Base-by-base conservation (phyloP, 2,113 vertebrate species). In the Aspiorhynchus laticeps region DNA sequence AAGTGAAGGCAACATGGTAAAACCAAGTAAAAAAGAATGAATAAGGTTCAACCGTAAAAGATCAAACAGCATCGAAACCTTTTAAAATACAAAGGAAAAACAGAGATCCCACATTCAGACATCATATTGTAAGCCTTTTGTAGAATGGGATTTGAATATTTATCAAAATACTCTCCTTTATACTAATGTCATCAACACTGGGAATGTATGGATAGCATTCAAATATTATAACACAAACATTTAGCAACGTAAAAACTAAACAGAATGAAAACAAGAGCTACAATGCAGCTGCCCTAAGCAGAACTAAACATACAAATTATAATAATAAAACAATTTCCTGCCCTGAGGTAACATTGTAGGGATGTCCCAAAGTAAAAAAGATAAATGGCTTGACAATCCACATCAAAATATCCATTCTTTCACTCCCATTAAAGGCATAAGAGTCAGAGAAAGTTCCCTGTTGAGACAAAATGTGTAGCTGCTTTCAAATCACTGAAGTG, bases 291-390 rank as follows among this genome's bases (percentile, higher is more conserved):
- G 53, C 31, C 53, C 10, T 56, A 65, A 43, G 24, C 19, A 74
- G 67, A 80, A 80, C 56, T 76, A 21, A 69, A 76, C 46, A n/a
- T 33, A 11, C 31, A 2, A 75, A 24, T 51, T 41, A 15, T 53
- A 83, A 3, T 41, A 24, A 33, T 80, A 56, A 53, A 38, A 75
- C 53, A 11, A 86, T 51, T 28, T 74, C 46, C 67, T 87, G 76
- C 81, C 75, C 51, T 74, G 51, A 74, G 80, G 46, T 56, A 83
- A 31, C 46, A 83, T 4, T 51, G 80, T 80, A 63, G 9, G n/a
- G 51, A 73, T 53, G 76, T 5, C 9, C 12, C 31, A 79, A 83
- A 86, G 6, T 28, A 17, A 56, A 83, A 56, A 82, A 80, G 17
- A 11, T 2, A 71, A 79, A 48, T 24, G 63, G 46, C 31, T 82